phyloP scores from a whole-genome alignment of 2,888 invertebrate species.

The Parasteatoda lunata region DNA sequence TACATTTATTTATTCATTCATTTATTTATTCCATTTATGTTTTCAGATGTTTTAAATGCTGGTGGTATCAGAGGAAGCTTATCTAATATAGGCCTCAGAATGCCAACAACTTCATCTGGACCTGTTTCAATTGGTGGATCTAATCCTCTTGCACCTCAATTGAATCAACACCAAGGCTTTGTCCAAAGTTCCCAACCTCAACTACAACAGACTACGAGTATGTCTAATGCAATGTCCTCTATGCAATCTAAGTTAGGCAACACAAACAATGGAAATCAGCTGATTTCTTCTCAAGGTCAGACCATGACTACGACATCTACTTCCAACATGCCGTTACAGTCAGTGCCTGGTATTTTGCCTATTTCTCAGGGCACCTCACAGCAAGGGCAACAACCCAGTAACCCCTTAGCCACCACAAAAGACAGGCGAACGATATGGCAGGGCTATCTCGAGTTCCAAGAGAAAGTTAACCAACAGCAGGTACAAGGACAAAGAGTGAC shows the following conservation, averaged over 20 bases:
- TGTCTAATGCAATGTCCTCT: conserved; percentile 35
- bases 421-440: conserved; percentile 79
- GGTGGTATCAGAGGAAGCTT: conserved; percentile 23
- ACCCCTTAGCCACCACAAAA: conserved; percentile 40
- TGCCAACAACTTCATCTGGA: conserved; percentile 27
- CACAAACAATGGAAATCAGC: conserved; percentile 27
- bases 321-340: conserved; percentile 37
- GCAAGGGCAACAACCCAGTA: conserved; percentile 33
- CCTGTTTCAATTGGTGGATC: conserved; percentile 20
- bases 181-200: conserved; percentile 39
- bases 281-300: conserved; percentile 38
- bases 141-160: conserved; percentile 47
- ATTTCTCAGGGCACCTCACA: conserved; percentile 44
- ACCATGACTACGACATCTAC: conserved; percentile 26
- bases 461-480: conserved; percentile 79
- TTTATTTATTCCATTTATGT: neutral
- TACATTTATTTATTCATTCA: neutral
- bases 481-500: conserved; percentile 75
- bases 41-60: conserved; percentile 45
- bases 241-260: conserved; percentile 56
- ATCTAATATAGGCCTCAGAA: conserved; percentile 25
- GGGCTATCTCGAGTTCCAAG: conserved; percentile 93
- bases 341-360: conserved; percentile 27
- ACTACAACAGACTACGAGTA: conserved; percentile 44
- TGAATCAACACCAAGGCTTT: conserved; percentile 48